phyloP scores from a whole-genome alignment of 2,797 vertebrate species.

The Thripadectes ignobilis region DNA sequence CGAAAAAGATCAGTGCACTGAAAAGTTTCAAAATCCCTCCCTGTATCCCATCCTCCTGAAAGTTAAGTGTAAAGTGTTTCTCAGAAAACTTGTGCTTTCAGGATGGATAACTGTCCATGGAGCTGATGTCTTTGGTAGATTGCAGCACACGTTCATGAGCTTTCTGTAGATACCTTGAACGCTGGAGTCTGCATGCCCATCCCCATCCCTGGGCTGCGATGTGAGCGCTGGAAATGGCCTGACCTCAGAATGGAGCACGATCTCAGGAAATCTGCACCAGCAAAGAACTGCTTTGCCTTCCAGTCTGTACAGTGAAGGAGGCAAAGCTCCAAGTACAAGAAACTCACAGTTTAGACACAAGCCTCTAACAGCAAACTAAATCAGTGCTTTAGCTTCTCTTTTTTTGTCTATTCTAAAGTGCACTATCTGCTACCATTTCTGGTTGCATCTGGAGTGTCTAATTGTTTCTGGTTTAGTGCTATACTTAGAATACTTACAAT shows the following conservation, averaged over 20 bases:
- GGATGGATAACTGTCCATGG: not conserved
- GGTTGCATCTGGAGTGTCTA: not conserved
- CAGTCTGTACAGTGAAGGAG: not conserved
- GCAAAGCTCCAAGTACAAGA: not conserved
- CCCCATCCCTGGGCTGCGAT: not conserved
- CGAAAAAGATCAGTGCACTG: not conserved
- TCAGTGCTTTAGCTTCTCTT: not conserved
- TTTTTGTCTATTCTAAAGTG: not conserved
- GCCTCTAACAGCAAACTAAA: not conserved
- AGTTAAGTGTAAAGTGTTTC: not conserved
- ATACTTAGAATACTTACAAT: not conserved
- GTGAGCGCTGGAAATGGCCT: accelerated
- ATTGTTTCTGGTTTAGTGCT: not conserved
- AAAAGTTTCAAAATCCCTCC: accelerated
- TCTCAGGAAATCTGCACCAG: not conserved
- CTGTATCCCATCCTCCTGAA: not conserved
- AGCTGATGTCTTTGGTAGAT: not conserved
- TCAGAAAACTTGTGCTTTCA: not conserved
- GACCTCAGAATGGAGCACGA: not conserved
- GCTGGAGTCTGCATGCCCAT: not conserved
- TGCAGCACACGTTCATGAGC: not conserved
- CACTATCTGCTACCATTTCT: not conserved
- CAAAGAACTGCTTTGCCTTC: not conserved
- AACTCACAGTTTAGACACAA: not conserved
- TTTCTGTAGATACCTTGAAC: not conserved